Percentiles rank a stretch among this genome's conserved stretches.
These are phyloP conservation scores for Diogma glabrata DNA, from an alignment of 2,888 invertebrate genomes.

Conservation along the genomic window DNA sequence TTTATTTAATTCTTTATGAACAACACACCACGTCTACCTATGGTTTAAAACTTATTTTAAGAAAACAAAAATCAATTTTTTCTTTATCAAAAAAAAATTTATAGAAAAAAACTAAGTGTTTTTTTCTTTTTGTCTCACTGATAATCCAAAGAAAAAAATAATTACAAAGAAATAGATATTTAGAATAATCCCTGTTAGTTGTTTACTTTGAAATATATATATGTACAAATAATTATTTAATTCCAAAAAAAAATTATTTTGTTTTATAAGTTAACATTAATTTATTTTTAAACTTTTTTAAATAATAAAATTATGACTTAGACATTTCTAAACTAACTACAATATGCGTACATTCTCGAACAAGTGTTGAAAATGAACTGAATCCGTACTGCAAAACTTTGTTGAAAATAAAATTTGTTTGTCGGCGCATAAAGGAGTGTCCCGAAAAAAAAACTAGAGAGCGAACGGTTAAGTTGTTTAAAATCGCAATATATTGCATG, in stretches of 20 bases:
- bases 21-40: too few relatives aligned
- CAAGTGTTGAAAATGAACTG: constrained; percentile 22
- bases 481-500: neutral
- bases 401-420: neutral
- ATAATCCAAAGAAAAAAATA: constrained; percentile 9
- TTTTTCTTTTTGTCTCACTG: constrained; percentile 5
- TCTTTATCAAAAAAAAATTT: too few relatives aligned
- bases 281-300: constrained; percentile 6
- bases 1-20: neutral
- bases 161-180: constrained; percentile 1
- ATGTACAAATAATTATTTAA: constrained; percentile 6
- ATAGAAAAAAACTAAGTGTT: too few relatives aligned
- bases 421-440: constrained; percentile 8
- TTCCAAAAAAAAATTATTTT: constrained; percentile 8
- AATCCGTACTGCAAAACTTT: too few relatives aligned
- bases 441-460: neutral
- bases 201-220: neutral
- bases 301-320: constrained; percentile 16
- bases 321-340: constrained; percentile 21
- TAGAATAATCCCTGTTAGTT: neutral
- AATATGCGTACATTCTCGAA: constrained; percentile 21
- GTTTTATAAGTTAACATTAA: constrained; percentile 5
- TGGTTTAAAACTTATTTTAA: too few relatives aligned
- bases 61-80: neutral
- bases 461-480: too few relatives aligned